Evolutionary conservation across 2,888 invertebrate genomes (phyloP), one percentile per base, ranked within the genome.

Genomic region (Caradrina clavipalpis): DNA sequence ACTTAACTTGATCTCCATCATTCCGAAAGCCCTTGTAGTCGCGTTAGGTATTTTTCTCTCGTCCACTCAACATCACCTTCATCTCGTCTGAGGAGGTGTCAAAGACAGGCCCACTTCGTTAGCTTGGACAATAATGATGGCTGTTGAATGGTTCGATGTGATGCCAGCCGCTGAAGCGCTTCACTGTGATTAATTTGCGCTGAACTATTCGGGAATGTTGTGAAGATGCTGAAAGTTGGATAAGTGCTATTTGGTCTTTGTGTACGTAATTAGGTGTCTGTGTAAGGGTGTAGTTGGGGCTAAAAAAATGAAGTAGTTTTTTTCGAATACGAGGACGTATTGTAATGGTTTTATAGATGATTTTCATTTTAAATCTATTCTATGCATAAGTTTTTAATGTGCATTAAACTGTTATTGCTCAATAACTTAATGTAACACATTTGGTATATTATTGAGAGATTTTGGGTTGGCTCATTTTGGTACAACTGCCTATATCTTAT

Each of bases 31-130:
- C 0, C 56, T 53, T 31, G 4, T 3, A 17, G 15, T 8, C 26
- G 8, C 45, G 13, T 50, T 76, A 45, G 50, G 54, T 51, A 69
- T 80, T 82, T 80, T 66, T 60, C 53, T 15, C 35, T 42, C 35
- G 13, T 19, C 65, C 58, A 49, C 64, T 79, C 1, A 17, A 73
- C 39, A 42, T 53, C 56, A 73, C 69, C 74, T 74, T 62, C 64
- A 61, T 73, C 69, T 66, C 45, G 56, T 22, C 49, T 69, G 45
- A n/a, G 68, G 68, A 58, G 73, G 67, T 69, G 82, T 82, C 81
- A 81, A 69, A 73, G 59, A 56, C 82, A 81, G 71, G 8, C 53
- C 69, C 58, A 53, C 80, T 79, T 82, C 69, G 80, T 80, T 80
- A 80, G 19, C 35, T 21, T 22, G 56, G 65, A 77, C 78, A 76